phyloP scores from a whole-genome alignment of 2,888 invertebrate species.

The Hydriomena furcata region DNA sequence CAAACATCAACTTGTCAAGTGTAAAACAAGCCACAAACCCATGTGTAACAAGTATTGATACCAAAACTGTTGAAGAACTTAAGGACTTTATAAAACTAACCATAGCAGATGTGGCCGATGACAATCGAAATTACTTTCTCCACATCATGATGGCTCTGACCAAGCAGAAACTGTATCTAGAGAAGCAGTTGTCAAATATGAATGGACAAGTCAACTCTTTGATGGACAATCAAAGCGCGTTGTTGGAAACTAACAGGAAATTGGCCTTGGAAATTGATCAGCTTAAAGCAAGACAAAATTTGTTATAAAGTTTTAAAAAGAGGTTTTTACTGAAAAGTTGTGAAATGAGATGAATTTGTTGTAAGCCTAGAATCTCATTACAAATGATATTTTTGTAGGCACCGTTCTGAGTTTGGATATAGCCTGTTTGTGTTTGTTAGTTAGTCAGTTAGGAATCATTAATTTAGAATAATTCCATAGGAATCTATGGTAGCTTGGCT shows the following conservation, averaged over 20 bases:
- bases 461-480: no score
- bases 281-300: constrained; percentile 59
- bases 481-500: no score
- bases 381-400: no score
- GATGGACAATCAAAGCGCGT: constrained; percentile 63
- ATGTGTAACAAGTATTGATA: constrained; percentile 42
- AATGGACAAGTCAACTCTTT: constrained; percentile 62
- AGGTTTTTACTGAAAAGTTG: background rate
- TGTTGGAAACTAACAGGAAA: constrained; percentile 78
- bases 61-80: constrained; percentile 60
- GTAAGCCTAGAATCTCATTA: constrained; percentile 3
- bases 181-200: constrained; percentile 65
- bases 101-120: constrained; percentile 67
- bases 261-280: constrained; percentile 74
- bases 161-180: constrained; percentile 74
- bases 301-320: constrained; percentile 8
- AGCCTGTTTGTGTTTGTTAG: no score
- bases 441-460: no score
- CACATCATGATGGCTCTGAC: constrained; percentile 78
- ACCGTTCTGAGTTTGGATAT: no score
- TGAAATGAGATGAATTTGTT: constrained; percentile 1
- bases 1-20: constrained; percentile 47
- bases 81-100: constrained; percentile 71
- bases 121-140: constrained; percentile 71
- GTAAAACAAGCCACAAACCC: constrained; percentile 44